Percentiles rank a stretch among this genome's conserved stretches.
phyloP scores from a whole-genome alignment of 2,113 vertebrate species.

The Colossoma macropomum region DNA sequence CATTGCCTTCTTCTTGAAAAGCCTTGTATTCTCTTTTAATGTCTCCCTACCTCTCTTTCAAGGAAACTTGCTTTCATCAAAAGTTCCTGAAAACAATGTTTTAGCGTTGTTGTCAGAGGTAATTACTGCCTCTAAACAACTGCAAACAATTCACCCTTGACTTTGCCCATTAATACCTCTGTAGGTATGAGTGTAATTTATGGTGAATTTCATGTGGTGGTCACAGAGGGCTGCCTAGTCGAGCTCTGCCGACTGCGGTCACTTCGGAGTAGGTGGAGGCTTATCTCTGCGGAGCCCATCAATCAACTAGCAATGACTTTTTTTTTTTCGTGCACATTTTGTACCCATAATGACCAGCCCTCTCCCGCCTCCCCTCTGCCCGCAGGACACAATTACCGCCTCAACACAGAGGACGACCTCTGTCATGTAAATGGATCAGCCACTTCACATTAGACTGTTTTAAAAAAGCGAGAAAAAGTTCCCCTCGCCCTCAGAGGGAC shows the following conservation, averaged over 20 bases:
- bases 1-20: background rate
- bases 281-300: slow-evolving; percentile 45
- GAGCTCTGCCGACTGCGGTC: background rate
- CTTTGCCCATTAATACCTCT: slow-evolving; percentile 10
- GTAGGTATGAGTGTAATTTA: background rate
- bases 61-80: background rate
- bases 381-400: slow-evolving; percentile 57
- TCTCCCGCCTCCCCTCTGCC: slow-evolving; percentile 27
- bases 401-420: slow-evolving; percentile 54
- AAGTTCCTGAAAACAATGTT: background rate
- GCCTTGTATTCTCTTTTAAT: background rate
- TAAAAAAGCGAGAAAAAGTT: slow-evolving; percentile 5
- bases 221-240: slow-evolving; percentile 14
- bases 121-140: slow-evolving; percentile 8
- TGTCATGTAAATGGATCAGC: slow-evolving; percentile 59
- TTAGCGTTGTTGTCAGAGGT: background rate
- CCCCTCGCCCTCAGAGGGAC: slow-evolving; percentile 26
- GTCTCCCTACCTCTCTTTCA: background rate
- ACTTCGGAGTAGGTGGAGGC: slow-evolving; percentile 23
- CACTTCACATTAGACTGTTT: slow-evolving; percentile 38
- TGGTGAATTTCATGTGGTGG: slow-evolving; percentile 16
- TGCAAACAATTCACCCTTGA: slow-evolving; percentile 12
- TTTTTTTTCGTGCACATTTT: slow-evolving; percentile 31
- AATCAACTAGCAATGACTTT: slow-evolving; percentile 37
- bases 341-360: slow-evolving; percentile 50